These are phyloP conservation scores for Ginglymostoma cirratum DNA, from an alignment of 2,113 vertebrate species.

Conservation along the genomic window DNA sequence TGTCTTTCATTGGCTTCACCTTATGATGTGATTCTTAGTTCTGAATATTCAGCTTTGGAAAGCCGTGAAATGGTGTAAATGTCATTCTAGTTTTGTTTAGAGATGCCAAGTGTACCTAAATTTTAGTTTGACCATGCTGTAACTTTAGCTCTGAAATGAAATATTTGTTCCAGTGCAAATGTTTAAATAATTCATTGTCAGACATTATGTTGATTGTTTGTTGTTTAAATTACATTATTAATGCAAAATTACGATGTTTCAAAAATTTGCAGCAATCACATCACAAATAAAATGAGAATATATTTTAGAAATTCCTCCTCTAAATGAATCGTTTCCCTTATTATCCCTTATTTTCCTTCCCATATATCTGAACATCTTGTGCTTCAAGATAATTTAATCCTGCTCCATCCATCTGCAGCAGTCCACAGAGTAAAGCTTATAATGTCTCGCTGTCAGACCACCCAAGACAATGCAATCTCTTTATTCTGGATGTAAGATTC, in stretches of 20 bases:
- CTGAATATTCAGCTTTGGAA: neutral
- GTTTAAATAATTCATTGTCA: neutral
- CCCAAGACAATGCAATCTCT: neutral
- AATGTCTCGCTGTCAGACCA: neutral
- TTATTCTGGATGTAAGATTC: neutral
- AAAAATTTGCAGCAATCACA: neutral
- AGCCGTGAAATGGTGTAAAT: neutral
- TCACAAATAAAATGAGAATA: too few relatives aligned
- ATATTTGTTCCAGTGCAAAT: neutral
- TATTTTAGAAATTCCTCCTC: neutral
- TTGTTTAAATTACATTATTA: neutral
- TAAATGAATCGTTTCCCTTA: neutral
- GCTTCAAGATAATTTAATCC: neutral
- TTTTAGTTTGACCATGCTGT: neutral
- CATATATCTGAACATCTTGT: neutral
- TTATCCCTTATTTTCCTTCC: neutral
- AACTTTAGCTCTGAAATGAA: neutral
- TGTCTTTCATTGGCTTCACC: neutral
- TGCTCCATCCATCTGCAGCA: neutral
- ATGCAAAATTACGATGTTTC: neutral
- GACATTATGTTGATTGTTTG: neutral
- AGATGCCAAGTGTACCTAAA: neutral
- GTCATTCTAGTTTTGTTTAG: too few relatives aligned
- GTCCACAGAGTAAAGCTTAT: neutral
- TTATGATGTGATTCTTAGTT: too few relatives aligned